These are phyloP conservation scores for Balaeniceps rex DNA, from an alignment of 2,113 vertebrate species.

Conservation along the genomic window DNA sequence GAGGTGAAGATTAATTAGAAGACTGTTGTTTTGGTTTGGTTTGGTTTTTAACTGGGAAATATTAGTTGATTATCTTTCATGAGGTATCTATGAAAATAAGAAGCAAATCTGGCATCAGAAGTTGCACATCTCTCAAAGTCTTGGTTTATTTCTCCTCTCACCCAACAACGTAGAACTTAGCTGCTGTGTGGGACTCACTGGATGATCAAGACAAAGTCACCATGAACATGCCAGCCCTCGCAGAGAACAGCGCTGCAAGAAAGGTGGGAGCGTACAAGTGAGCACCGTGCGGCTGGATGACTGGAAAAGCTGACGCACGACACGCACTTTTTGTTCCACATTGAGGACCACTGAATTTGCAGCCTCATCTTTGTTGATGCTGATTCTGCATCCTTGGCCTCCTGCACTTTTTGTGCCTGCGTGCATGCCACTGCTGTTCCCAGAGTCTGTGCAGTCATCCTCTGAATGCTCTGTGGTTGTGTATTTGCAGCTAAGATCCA, in stretches of 20 bases:
- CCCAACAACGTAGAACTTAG: not conserved
- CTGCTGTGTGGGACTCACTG: fast-evolving
- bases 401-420: not conserved
- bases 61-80: not conserved
- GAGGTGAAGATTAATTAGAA: not conserved
- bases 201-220: not conserved
- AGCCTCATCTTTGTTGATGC: not conserved
- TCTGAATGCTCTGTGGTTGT: not conserved
- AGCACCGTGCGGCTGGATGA: fast-evolving
- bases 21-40: not conserved
- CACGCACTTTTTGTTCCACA: not conserved
- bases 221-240: not conserved
- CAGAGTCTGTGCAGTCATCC: not conserved
- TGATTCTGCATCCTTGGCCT: not conserved
- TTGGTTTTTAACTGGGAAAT: not conserved
- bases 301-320: not conserved
- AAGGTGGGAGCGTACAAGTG: not conserved
- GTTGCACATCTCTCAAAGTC: not conserved
- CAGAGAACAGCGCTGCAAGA: not conserved
- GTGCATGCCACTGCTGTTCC: not conserved
- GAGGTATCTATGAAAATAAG: not conserved
- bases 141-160: not conserved
- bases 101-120: not conserved
- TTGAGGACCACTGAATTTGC: not conserved
- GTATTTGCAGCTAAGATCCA: not conserved